A percentile compares a stretch with the other conserved stretches of the same genome.
phyloP scores from a whole-genome alignment of 2,888 invertebrate genomes.

The Trichogramma dendrolimi region DNA sequence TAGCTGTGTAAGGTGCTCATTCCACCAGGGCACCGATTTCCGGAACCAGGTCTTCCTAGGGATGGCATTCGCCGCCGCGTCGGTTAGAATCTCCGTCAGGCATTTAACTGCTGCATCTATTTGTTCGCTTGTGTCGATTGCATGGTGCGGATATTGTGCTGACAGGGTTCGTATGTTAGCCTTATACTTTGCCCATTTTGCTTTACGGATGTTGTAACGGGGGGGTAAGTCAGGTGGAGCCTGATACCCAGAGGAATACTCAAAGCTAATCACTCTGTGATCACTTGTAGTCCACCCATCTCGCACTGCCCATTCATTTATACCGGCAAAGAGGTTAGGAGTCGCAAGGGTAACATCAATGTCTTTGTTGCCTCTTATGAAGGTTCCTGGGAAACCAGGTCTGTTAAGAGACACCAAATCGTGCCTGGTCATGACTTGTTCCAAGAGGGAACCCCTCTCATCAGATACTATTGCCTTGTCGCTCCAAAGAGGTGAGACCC shows the following conservation, averaged over 20 bases:
- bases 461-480: background rate
- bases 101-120: background rate
- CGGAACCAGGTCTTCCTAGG: background rate
- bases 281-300: constrained; percentile 7
- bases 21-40: constrained; percentile 14
- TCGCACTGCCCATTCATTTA: background rate
- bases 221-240: too few species aligned
- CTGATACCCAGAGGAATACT: background rate
- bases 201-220: background rate
- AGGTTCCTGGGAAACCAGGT: background rate
- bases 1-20: background rate
- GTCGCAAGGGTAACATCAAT: constrained; percentile 3
- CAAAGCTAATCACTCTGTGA: constrained; percentile 3
- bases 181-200: background rate
- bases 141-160: background rate
- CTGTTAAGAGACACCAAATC: background rate
- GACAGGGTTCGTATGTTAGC: background rate
- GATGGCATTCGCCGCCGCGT: background rate
- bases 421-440: background rate
- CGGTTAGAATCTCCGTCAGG: background rate
- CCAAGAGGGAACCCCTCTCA: background rate
- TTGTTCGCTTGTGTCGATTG: background rate
- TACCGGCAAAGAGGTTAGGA: too few species aligned
- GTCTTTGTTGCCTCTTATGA: background rate
- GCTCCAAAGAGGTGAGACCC: background rate